Evolutionary conservation across 2,888 invertebrate species (phyloP).

Genomic region (Amaurobius ferox): DNA sequence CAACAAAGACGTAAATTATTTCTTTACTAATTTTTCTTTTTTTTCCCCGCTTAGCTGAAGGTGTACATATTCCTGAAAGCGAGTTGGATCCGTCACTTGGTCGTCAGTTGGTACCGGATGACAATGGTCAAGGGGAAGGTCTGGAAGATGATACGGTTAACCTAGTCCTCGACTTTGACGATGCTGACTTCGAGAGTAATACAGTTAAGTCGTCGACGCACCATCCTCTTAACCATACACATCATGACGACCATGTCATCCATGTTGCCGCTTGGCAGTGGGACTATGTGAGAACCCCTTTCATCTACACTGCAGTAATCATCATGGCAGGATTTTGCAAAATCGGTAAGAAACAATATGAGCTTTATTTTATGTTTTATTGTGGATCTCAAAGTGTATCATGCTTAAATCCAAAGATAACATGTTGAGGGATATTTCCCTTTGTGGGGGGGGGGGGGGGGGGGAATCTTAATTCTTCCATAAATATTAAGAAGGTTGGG

Average conservation of each 20-base stretch:
- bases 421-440: no score
- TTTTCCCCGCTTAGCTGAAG: slow-evolving; percentile 14
- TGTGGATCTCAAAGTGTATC: no score
- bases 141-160: not conserved
- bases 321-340: slow-evolving; percentile 80
- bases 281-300: slow-evolving; percentile 78
- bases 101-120: slow-evolving; percentile 7
- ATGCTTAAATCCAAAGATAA: no score
- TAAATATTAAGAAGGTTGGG: no score
- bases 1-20: no score
- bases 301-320: slow-evolving; percentile 79
- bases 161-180: not conserved
- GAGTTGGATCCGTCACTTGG: slow-evolving; percentile 41
- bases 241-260: slow-evolving; percentile 31
- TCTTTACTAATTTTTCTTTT: no score
- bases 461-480: no score
- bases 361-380: no score
- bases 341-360: slow-evolving; percentile 78
- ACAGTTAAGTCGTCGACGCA: not conserved
- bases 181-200: not conserved
- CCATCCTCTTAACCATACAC: not conserved
- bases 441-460: no score
- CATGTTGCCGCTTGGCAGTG: slow-evolving; percentile 77
- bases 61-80: slow-evolving; percentile 41
- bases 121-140: not conserved